Percentiles rank a stretch among this genome's conserved stretches.
phyloP scores from a whole-genome alignment of 64 coral and sea anemone species.

The Pocillopora verrucosa region DNA sequence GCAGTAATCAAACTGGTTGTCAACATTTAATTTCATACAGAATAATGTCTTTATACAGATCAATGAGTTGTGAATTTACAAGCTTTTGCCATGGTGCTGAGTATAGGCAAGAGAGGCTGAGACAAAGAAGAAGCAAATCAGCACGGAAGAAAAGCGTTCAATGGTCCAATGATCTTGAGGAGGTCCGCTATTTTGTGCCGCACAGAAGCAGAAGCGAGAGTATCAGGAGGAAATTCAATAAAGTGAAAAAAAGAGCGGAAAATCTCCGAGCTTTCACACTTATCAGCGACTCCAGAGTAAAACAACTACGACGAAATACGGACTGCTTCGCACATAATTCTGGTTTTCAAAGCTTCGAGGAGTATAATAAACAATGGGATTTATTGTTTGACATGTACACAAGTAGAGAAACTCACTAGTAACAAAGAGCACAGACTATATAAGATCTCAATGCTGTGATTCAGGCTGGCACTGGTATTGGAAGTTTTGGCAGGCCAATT shows the following conservation, averaged over 20 bases:
- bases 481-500: too few relatives aligned
- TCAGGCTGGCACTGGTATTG: too few relatives aligned
- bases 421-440: background rate
- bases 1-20: background rate
- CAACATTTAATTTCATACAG: background rate
- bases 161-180: constrained; percentile 67
- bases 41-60: constrained; percentile 18
- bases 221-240: constrained; percentile 67
- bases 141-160: constrained; percentile 82
- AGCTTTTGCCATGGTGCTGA: constrained; percentile 11
- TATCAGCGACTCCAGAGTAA: constrained; percentile 7
- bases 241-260: constrained; percentile 65
- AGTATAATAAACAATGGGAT: constrained; percentile 83
- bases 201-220: constrained; percentile 53
- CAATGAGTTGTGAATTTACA: constrained; percentile 57
- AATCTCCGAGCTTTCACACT: constrained; percentile 12
- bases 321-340: constrained; percentile 61
- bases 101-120: background rate
- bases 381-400: constrained; percentile 81
- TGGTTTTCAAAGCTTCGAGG: constrained; percentile 58
- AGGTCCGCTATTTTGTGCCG: constrained; percentile 75
- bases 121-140: constrained; percentile 41
- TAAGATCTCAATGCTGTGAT: background rate
- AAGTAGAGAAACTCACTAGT: background rate
- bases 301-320: constrained; percentile 17